A percentile compares a stretch with the other conserved stretches of the same genome.
Conservation (phyloP, 2,888 invertebrate species). For the Glaucopsyche alexis region DNA sequence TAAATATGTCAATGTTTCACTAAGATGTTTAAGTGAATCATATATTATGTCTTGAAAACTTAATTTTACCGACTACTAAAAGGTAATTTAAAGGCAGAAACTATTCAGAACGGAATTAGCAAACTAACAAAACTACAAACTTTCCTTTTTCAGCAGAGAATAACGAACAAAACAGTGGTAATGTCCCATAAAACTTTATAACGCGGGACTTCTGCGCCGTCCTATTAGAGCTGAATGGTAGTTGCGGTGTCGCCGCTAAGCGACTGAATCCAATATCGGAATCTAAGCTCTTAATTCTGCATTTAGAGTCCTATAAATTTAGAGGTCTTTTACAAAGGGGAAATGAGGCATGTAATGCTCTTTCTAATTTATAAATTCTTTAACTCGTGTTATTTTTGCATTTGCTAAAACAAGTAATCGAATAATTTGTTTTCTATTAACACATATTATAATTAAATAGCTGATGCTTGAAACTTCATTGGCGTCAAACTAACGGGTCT, state of each 20-base stretch:
- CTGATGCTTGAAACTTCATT: too few relatives aligned
- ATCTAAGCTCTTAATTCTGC: conserved; percentile 36
- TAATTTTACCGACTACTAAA: background rate
- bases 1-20: too few relatives aligned
- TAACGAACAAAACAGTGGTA: conserved; percentile 15
- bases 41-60: too few relatives aligned
- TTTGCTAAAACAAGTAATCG: background rate
- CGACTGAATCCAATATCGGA: conserved; percentile 56
- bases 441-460: too few relatives aligned
- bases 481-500: too few relatives aligned
- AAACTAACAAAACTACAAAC: conserved; percentile 10
- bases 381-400: background rate
- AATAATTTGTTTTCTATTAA: too few relatives aligned
- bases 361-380: background rate
- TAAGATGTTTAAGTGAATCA: too few relatives aligned
- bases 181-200: conserved; percentile 41
- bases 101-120: background rate
- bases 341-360: conserved; percentile 17
- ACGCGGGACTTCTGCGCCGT: conserved; percentile 45
- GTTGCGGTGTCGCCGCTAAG: conserved; percentile 49
- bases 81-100: too few relatives aligned
- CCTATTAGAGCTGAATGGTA: conserved; percentile 50
- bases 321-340: background rate
- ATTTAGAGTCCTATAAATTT: conserved; percentile 30
- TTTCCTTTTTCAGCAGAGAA: background rate